Evolutionary conservation across 1,140 invertebrate genomes (phyloP).

Genomic region (Bombus haemorrhoidalis): DNA sequence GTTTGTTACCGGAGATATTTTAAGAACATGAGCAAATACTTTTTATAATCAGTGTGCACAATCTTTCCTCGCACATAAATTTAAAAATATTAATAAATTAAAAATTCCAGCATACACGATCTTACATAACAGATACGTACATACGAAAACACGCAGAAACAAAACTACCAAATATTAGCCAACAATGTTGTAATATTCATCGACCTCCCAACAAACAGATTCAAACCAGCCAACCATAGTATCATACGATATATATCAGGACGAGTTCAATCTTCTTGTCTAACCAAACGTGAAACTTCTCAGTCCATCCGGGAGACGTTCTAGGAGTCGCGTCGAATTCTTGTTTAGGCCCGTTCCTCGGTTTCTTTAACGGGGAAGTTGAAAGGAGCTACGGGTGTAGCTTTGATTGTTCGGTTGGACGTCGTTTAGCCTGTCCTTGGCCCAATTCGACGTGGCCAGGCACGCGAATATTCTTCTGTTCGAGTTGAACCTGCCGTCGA

Average conservation of each 20-base stretch:
- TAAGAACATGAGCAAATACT: neutral
- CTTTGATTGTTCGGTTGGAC: constrained; percentile 13
- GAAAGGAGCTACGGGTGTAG: neutral
- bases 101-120: too few relatives aligned
- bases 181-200: too few relatives aligned
- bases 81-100: too few relatives aligned
- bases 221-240: neutral
- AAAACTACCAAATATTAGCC: too few relatives aligned
- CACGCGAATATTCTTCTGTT: constrained; percentile 61
- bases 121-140: too few relatives aligned
- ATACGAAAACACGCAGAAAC: too few relatives aligned
- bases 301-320: neutral
- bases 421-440: constrained; percentile 57
- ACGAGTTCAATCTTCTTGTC: neutral
- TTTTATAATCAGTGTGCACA: neutral
- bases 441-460: constrained; percentile 55
- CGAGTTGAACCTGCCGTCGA: constrained; percentile 62
- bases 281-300: neutral
- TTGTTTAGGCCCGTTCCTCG: neutral
- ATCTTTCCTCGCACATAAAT: neutral
- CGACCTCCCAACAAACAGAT: neutral
- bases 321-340: neutral
- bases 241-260: neutral
- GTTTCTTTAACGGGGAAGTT: neutral
- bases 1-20: too few relatives aligned